A percentile compares a stretch with the other conserved stretches of the same genome.
Conservation (phyloP, 2,797 vertebrate genomes). For the Knipowitschia caucasica region DNA sequence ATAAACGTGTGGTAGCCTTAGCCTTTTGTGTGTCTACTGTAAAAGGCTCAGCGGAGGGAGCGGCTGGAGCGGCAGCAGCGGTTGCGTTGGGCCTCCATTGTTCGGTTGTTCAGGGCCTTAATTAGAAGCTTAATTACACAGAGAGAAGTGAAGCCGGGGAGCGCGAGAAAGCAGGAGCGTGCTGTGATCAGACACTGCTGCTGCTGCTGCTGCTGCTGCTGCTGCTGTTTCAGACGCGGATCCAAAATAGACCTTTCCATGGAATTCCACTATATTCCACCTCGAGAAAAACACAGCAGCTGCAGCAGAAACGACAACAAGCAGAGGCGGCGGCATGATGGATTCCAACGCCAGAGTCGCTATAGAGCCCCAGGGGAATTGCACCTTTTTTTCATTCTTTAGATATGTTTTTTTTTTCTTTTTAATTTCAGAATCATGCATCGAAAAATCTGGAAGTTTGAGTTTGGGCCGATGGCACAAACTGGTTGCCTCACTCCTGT, state of each 20-base stretch:
- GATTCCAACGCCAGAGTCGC: too few species aligned
- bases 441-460: too few species aligned
- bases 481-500: too few species aligned
- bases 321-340: too few species aligned
- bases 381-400: too few species aligned
- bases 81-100: constrained; percentile 50
- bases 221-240: constrained; percentile 35
- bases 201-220: background rate
- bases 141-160: constrained; percentile 56
- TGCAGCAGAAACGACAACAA: too few species aligned
- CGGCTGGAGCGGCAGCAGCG: constrained; percentile 18
- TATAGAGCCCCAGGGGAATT: too few species aligned
- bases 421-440: too few species aligned
- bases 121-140: constrained; percentile 71
- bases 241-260: constrained; percentile 60
- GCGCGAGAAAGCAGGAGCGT: constrained; percentile 8
- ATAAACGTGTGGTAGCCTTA: constrained; percentile 1
- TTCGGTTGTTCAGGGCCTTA: constrained; percentile 60
- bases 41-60: background rate
- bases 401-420: too few species aligned
- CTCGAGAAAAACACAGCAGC: constrained; percentile 16
- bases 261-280: background rate
- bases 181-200: constrained; percentile 14
- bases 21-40: constrained; percentile 17
- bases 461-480: too few species aligned